Evolutionary conservation across 1,140 invertebrate species (phyloP).

Genomic region (Plectrocnemia conspersa): DNA sequence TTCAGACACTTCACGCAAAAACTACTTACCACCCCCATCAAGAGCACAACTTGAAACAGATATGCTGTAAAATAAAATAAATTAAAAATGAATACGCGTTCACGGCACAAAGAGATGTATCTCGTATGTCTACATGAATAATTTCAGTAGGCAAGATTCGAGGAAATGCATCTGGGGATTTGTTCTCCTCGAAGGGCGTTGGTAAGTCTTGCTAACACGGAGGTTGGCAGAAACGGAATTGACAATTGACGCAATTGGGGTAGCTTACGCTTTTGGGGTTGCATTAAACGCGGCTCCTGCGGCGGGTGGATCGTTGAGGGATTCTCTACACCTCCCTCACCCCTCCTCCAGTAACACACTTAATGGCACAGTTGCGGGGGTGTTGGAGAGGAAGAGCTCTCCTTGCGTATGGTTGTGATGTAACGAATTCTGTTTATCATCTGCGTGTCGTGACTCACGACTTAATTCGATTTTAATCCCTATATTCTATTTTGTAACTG

Average conservation of each 20-base stretch:
- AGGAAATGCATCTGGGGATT: constrained; percentile 29
- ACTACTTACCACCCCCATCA: background rate
- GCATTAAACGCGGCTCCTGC: constrained; percentile 27
- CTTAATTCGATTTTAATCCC: too few relatives aligned
- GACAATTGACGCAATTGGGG: constrained; percentile 37
- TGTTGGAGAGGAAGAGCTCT: too few relatives aligned
- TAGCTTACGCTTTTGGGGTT: constrained; percentile 35
- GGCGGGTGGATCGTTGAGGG: background rate
- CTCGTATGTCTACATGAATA: too few relatives aligned
- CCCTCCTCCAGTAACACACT: background rate
- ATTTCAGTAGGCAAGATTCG: constrained; percentile 10
- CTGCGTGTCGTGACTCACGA: too few relatives aligned
- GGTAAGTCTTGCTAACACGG: background rate
- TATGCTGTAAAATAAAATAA: too few relatives aligned
- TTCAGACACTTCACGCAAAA: background rate
- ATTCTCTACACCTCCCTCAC: background rate
- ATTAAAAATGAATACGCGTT: too few relatives aligned
- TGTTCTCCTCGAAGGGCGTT: too few relatives aligned
- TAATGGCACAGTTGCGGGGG: too few relatives aligned
- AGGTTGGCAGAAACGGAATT: constrained; percentile 31
- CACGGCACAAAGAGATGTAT: background rate
- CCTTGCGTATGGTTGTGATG: too few relatives aligned
- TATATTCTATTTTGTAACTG: too few relatives aligned
- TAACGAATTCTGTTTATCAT: too few relatives aligned
- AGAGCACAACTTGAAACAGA: background rate